These are phyloP conservation scores for Troides helena DNA, from an alignment of 2,888 invertebrate species.

Conservation along the genomic window DNA sequence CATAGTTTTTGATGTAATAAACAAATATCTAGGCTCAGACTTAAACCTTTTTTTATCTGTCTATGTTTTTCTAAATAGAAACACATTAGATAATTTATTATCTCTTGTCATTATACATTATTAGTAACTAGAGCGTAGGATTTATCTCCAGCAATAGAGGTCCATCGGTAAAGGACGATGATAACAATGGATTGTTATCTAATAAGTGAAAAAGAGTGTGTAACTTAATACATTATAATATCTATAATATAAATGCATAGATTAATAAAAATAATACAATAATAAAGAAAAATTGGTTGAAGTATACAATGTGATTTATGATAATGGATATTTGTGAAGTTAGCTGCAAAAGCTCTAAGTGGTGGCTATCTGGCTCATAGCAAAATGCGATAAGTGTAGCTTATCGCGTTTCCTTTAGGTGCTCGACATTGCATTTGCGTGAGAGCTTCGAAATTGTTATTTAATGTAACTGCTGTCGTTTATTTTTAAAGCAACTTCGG, in stretches of 20 bases:
- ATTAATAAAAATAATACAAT: neutral
- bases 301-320: neutral
- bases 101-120: no score
- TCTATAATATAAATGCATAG: neutral
- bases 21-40: no score
- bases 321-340: slow-evolving; percentile 30
- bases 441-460: slow-evolving; percentile 27
- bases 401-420: slow-evolving; percentile 23
- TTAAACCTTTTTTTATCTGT: no score
- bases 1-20: no score
- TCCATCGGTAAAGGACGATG: no score
- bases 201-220: no score
- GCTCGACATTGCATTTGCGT: slow-evolving; percentile 26
- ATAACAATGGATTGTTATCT: no score
- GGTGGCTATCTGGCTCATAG: slow-evolving; percentile 29
- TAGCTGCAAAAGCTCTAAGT: slow-evolving; percentile 32
- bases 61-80: no score
- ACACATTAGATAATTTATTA: no score
- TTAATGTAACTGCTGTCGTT: slow-evolving; percentile 22
- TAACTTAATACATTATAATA: no score
- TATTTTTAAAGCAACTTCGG: slow-evolving; percentile 8
- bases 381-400: slow-evolving; percentile 17
- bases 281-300: neutral
- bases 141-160: no score
- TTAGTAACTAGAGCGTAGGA: no score